These are phyloP conservation scores for Hepsetus odoe DNA, from an alignment of 2,113 vertebrate species.

Conservation along the genomic window DNA sequence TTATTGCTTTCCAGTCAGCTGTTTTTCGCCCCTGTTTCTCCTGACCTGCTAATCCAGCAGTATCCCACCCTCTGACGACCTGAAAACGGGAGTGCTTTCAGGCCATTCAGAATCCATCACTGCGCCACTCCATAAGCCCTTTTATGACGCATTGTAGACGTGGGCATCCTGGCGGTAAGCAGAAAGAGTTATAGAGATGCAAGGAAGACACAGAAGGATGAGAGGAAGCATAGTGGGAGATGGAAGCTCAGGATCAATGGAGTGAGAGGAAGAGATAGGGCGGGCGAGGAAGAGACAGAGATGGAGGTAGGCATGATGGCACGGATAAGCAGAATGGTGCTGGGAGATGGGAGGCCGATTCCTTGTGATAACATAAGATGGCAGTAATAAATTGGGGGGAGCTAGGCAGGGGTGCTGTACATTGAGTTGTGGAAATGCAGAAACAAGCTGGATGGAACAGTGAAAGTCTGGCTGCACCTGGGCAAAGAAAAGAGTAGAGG, in stretches of 20 bases:
- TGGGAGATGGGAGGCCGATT: background rate
- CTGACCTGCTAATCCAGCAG: slow-evolving; percentile 54
- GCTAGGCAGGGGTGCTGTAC: slow-evolving; percentile 8
- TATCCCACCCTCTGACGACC: slow-evolving; percentile 41
- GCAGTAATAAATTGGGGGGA: slow-evolving; percentile 46
- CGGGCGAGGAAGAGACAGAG: slow-evolving; percentile 2
- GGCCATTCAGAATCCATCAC: slow-evolving; percentile 36
- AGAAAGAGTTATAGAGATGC: background rate
- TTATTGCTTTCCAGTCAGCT: slow-evolving; percentile 48
- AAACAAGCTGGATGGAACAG: slow-evolving; percentile 21
- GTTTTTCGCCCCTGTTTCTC: slow-evolving; percentile 18
- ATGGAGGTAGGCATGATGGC: slow-evolving; percentile 41
- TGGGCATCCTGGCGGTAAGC: slow-evolving; percentile 1
- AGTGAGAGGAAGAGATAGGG: slow-evolving; percentile 14
- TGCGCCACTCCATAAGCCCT: background rate
- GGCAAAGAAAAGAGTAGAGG: background rate
- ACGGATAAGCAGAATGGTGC: slow-evolving; percentile 13
- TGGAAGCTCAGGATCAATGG: slow-evolving; percentile 19
- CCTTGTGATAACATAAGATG: slow-evolving; percentile 27
- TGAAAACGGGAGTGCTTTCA: slow-evolving; percentile 37
- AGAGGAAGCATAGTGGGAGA: background rate
- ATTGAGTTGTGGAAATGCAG: slow-evolving; percentile 11
- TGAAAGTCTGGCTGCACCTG: background rate
- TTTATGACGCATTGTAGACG: slow-evolving; percentile 19
- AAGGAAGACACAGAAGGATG: background rate